Percentiles rank a stretch among this genome's conserved stretches.
Evolutionary conservation across 2,797 vertebrate genomes (phyloP).

Genomic region (Chrosomus eos): DNA sequence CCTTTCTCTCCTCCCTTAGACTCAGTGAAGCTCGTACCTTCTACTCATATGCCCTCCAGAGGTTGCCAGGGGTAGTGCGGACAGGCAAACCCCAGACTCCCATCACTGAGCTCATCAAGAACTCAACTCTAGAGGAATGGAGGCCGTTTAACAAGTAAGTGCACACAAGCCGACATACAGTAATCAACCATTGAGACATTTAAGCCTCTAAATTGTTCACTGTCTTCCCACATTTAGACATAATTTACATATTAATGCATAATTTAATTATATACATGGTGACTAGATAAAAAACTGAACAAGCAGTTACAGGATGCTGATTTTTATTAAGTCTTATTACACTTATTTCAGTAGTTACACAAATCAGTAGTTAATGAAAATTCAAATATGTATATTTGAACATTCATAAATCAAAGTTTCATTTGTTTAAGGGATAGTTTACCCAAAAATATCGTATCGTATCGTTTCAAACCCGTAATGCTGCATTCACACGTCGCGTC

Average conservation of each 20-base stretch:
- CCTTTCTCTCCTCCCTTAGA: slow-evolving; percentile 66
- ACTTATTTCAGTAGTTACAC: too few species aligned
- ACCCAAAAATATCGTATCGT: neutral
- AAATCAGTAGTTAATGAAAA: neutral
- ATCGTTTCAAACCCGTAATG: neutral
- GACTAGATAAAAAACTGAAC: neutral
- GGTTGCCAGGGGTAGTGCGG: slow-evolving; percentile 77
- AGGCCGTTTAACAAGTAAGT: slow-evolving; percentile 81
- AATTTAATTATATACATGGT: neutral
- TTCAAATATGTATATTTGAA: neutral
- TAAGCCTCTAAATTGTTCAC: neutral
- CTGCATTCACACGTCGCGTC: too few species aligned
- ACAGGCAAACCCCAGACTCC: slow-evolving; percentile 66
- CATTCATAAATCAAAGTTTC: neutral
- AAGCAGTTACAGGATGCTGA: neutral
- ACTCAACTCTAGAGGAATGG: slow-evolving; percentile 62
- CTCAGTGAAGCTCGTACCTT: slow-evolving; percentile 79
- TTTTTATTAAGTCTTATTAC: neutral
- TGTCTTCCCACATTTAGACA: neutral
- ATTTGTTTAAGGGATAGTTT: neutral
- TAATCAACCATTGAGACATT: neutral
- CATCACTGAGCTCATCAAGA: accelerated
- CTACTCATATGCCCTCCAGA: slow-evolving; percentile 85
- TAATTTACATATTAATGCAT: neutral
- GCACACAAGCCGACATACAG: neutral